These are phyloP conservation scores for Drosophila setifemur DNA, from an alignment of 1,140 invertebrate genomes.

Conservation along the genomic window DNA sequence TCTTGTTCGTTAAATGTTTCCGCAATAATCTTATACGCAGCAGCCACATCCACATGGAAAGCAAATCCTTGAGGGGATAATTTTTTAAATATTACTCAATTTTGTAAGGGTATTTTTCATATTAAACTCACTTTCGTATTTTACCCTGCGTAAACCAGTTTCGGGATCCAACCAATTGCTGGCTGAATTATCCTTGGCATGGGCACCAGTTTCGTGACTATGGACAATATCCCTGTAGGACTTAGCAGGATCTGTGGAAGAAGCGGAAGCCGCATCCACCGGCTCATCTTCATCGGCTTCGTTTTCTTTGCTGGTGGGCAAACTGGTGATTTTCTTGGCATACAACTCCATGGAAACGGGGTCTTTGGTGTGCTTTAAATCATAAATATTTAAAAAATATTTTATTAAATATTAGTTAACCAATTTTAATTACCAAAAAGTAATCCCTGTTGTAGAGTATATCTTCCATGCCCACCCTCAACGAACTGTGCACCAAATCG, in stretches of 20 bases:
- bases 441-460: conserved; percentile 85
- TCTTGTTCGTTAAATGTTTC: conserved; percentile 85
- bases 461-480: conserved; percentile 86
- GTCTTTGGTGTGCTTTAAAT: conserved; percentile 84
- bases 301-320: conserved; percentile 49
- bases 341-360: conserved; percentile 84
- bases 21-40: conserved; percentile 85
- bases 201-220: conserved; percentile 73
- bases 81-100: not conserved
- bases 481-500: conserved; percentile 85
- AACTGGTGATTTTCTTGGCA: conserved; percentile 72
- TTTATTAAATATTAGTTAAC: not conserved
- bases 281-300: conserved; percentile 45
- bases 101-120: not conserved
- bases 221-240: conserved; percentile 71
- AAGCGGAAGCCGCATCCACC: conserved; percentile 9
- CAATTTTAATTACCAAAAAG: conserved; percentile 83
- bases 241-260: conserved; percentile 45
- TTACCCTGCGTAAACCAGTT: conserved; percentile 82
- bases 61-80: conserved; percentile 83
- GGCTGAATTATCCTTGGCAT: conserved; percentile 69
- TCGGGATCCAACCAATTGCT: conserved; percentile 76
- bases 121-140: conserved; percentile 60
- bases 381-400: not conserved
- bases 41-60: conserved; percentile 85